Conservation (phyloP, 64 coral and sea anemone species). For the Dendrophyllia cribrosa region DNA sequence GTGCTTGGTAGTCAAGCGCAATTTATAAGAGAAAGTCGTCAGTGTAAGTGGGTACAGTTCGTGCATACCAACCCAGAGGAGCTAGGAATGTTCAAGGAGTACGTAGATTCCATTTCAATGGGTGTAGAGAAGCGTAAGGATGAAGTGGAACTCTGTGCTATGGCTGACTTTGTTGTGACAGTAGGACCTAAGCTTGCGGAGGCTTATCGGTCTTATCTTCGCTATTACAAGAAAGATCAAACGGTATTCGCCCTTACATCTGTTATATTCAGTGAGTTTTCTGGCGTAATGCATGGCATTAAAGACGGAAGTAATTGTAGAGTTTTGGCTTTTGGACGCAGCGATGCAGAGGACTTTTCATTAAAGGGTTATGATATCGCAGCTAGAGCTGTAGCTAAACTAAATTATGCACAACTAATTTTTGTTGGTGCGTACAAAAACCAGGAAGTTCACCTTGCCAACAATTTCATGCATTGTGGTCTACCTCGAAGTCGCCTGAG, state of each 20-base stretch:
- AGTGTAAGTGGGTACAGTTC: no score
- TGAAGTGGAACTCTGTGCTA: not conserved
- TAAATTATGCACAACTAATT: not conserved
- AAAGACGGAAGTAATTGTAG: not conserved
- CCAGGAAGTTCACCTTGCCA: not conserved
- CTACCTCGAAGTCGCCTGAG: not conserved
- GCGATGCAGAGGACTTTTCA: not conserved
- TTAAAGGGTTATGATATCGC: constrained; percentile 39
- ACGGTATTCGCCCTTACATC: not conserved
- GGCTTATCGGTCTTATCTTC: not conserved
- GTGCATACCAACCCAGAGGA: no score
- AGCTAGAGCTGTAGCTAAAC: constrained; percentile 2
- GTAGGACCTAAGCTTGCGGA: not conserved
- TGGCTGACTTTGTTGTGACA: not conserved
- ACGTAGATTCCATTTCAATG: not conserved
- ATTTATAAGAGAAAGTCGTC: no score
- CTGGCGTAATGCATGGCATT: not conserved
- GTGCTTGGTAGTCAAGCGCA: no score
- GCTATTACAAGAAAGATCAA: not conserved
- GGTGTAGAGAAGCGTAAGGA: not conserved
- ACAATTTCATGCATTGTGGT: not conserved
- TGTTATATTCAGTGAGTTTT: not conserved
- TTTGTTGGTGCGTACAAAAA: not conserved
- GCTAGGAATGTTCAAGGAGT: no score
- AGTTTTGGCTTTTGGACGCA: not conserved